phyloP scores from a whole-genome alignment of 2,113 vertebrate species.

The Labeo rohita region DNA sequence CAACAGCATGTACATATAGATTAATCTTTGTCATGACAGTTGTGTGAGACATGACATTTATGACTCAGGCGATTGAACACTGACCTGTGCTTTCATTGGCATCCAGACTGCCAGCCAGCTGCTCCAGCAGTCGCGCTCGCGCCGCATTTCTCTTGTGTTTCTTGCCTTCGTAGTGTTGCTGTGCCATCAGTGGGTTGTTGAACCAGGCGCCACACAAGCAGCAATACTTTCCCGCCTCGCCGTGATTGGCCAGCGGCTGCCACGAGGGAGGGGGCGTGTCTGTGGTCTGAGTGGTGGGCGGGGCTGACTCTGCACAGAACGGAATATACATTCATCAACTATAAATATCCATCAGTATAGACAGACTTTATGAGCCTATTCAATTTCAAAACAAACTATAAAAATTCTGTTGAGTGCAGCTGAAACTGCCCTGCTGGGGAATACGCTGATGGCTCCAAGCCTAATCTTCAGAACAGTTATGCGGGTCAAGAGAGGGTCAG shows the following conservation, averaged over 20 bases:
- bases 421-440: neutral
- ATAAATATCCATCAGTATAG: conserved; percentile 30
- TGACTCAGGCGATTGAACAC: conserved; percentile 22
- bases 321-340: neutral
- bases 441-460: neutral
- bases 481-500: conserved; percentile 45
- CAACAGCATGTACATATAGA: no score
- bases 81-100: conserved; percentile 79
- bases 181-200: conserved; percentile 85
- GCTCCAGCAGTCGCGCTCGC: conserved; percentile 77
- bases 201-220: conserved; percentile 83
- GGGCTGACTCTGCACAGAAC: conserved; percentile 71
- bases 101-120: conserved; percentile 80
- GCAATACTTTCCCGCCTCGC: conserved; percentile 80
- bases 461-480: conserved; percentile 23
- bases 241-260: conserved; percentile 66
- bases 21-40: no score
- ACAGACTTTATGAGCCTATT: conserved; percentile 10
- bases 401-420: neutral
- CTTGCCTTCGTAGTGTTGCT: conserved; percentile 85
- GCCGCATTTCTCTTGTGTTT: conserved; percentile 83
- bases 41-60: neutral
- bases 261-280: conserved; percentile 64
- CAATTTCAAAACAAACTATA: conserved; percentile 18
- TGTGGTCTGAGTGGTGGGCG: conserved; percentile 69